phyloP scores from a whole-genome alignment of 2,888 invertebrate genomes.

The Limnephilus marmoratus region DNA sequence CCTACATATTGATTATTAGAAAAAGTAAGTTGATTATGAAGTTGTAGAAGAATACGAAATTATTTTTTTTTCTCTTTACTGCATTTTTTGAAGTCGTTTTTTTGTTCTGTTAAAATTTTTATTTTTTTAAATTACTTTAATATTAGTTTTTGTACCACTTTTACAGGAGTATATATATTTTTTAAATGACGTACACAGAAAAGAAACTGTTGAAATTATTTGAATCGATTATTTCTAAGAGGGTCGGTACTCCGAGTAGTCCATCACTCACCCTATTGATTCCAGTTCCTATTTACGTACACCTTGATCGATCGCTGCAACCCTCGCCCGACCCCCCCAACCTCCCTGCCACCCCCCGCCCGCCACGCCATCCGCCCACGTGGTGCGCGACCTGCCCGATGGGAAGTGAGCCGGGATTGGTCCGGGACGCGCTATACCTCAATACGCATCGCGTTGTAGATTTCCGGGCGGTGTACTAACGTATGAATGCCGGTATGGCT shows the following conservation, averaged over 20 bases:
- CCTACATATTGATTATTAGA: too few relatives aligned
- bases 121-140: too few relatives aligned
- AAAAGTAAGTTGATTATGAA: too few relatives aligned
- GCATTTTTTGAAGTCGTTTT: too few relatives aligned
- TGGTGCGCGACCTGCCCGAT: conserved; percentile 32
- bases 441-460: not conserved
- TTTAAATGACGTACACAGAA: too few relatives aligned
- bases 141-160: too few relatives aligned
- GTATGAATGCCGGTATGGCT: too few relatives aligned
- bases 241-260: not conserved
- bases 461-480: too few relatives aligned
- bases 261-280: not conserved
- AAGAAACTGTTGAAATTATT: not conserved
- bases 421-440: not conserved
- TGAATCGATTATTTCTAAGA: not conserved
- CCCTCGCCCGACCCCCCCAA: not conserved
- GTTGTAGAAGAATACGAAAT: too few relatives aligned
- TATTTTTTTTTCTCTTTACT: too few relatives aligned
- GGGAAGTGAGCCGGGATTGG: not conserved
- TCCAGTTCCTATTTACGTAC: not conserved
- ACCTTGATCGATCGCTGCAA: not conserved
- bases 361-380: not conserved
- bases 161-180: too few relatives aligned
- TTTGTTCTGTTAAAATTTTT: too few relatives aligned
- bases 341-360: not conserved